Evolutionary conservation across 2,888 invertebrate species (phyloP).

Genomic region (Trichacis sp.): DNA sequence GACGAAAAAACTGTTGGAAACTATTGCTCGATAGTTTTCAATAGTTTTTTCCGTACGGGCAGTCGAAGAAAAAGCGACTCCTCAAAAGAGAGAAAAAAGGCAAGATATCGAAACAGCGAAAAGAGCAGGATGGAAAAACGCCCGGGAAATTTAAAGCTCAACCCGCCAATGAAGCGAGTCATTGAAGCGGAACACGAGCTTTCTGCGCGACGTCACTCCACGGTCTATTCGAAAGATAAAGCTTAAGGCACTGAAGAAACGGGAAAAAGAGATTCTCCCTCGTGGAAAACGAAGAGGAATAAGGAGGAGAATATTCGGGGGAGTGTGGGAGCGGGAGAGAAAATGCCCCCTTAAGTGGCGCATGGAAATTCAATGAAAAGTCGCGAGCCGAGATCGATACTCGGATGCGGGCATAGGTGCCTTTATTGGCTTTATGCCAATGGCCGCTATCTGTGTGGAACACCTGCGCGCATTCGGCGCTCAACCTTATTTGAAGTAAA

Average conservation of each 20-base stretch:
- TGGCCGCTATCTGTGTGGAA: slow-evolving; percentile 65
- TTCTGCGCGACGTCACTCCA: slow-evolving; percentile 35
- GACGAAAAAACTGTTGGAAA: too few species aligned
- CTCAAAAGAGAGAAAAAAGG: slow-evolving; percentile 1
- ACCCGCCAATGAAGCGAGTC: slow-evolving; percentile 37
- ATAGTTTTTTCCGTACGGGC: too few species aligned
- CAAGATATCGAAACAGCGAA: slow-evolving; percentile 17
- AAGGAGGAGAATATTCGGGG: background rate
- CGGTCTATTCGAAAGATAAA: slow-evolving; percentile 39
- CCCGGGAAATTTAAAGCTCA: slow-evolving; percentile 31
- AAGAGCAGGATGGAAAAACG: slow-evolving; percentile 19
- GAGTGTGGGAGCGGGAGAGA: slow-evolving; percentile 22
- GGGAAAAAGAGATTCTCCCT: slow-evolving; percentile 15
- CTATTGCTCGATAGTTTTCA: too few species aligned
- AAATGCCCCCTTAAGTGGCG: slow-evolving; percentile 49
- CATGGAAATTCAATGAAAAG: slow-evolving; percentile 59
- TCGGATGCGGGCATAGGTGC: slow-evolving; percentile 55
- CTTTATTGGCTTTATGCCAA: slow-evolving; percentile 65
- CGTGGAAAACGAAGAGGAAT: slow-evolving; percentile 13
- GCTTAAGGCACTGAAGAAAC: slow-evolving; percentile 30
- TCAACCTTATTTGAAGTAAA: slow-evolving; percentile 44
- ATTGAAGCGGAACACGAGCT: slow-evolving; percentile 38
- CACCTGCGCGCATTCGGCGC: slow-evolving; percentile 61
- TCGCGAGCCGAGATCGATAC: slow-evolving; percentile 56
- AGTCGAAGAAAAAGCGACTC: slow-evolving; percentile 12